Evolutionary conservation across 2,888 invertebrate species (phyloP), one percentile per base, ranked within the genome.

Genomic region (Caenorhabditis uteleia): DNA sequence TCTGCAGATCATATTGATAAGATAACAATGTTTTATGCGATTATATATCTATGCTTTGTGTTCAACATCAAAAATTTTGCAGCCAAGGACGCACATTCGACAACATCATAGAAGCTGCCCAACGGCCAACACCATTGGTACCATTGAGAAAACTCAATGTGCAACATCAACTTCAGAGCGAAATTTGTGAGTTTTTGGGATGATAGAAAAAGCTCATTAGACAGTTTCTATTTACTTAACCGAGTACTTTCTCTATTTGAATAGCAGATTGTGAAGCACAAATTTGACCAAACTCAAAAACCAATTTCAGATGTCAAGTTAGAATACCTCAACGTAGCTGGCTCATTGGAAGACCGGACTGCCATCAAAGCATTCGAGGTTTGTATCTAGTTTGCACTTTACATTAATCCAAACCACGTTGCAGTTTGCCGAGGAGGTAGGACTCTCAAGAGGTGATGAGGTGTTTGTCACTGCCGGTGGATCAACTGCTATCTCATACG

Each of bases 321-420:
- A 85, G 98, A 98, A 85, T 98, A 89, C 84, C 87, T 95, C 79
- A 98, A 95, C 85, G 92, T 97, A 40, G 95, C 95, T 48, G 97
- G 97, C 8, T 95, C 93, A 27, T 90, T 94, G 0, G 94, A 95
- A 83, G 94, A 95, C 83, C 88, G 95, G 49, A 95, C 97, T 80
- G 95, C 90, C 25, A 53, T 64, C 42, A 50, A 58, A 29, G 49
- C 61, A 23, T 47, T 74, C 45, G 66, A 72, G 55, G 54, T n/a
- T n/a, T 65, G 29, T 3, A 27, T 12, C 21, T 10, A n/a, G 1
- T 25, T 10, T 23, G n/a, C n/a, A 38, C 4, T 14, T 42, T 31
- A 8, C 21, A 42, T 21, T 46, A 14, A 29, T 10, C 38, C 25
- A 10, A 5, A 20, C 36, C 3, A 21, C 23, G 6, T 26, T 61